Base-by-base conservation (phyloP, 2,113 vertebrate genomes). In the Platichthys flesus region DNA sequence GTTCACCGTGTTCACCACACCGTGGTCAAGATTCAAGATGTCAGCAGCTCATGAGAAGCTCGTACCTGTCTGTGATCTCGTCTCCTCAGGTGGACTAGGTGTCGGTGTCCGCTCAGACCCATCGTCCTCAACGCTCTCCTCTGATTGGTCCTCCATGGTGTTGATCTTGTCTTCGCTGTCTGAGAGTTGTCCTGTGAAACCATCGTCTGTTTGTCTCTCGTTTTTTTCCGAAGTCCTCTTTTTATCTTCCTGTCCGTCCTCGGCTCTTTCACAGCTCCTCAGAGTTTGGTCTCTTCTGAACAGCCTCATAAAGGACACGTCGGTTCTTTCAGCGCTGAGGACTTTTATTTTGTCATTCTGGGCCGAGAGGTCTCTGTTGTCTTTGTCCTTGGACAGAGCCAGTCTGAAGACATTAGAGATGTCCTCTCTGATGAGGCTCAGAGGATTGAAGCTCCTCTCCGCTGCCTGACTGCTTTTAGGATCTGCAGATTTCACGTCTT, bases 381-480 rank as follows among this genome's bases (percentile, higher is more conserved):
- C 79, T 28, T 26, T 65, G 4, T 87, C 82, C 55, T 81, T 84
- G 54, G 24, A 62, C 52, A 23, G 71, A 4, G 71, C 0, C 0
- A 78, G 71, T 10, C 51, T 76, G 68, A 88, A 88, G 62, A 86
- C 55, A 6, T 13, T 86, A 2, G 81, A 71, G 4, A 90, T 8
- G 63, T 86, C 82, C 3, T 87, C 85, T 63, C n/a, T 86, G 5
- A 90, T 42, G 0, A 74, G n/a, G 26, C 24, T 79, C 55, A 83
- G 71, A 0, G 58, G 54, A 52, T 23, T 64, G 35, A 1, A 18
- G 0, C 2, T 9, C 26, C 67, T 90, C 14, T 78, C 79, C 5
- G 31, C 31, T 0, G 71, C 0, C 24, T 42, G 37, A 4, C 24
- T 67, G 3, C 23, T 42, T 58, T 67, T 84, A 2, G 64, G 23